A percentile compares a stretch with the other conserved stretches of the same genome.
phyloP scores from a whole-genome alignment of 2,797 vertebrate species.

The Acanthopagrus latus region DNA sequence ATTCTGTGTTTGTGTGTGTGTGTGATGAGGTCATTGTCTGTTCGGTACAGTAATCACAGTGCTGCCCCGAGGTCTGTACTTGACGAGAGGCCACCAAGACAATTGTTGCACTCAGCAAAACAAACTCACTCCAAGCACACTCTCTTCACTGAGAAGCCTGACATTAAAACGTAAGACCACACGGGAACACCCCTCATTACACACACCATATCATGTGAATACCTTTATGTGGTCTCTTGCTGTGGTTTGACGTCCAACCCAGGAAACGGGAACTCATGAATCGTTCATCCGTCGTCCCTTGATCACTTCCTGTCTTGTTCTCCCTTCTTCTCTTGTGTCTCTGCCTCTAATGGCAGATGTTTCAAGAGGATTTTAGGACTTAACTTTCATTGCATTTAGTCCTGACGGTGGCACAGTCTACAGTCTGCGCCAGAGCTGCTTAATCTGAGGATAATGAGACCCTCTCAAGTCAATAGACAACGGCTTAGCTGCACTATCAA shows the following conservation, averaged over 20 bases:
- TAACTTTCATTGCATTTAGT: slow-evolving; percentile 28
- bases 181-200: background rate
- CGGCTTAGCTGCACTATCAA: slow-evolving; percentile 44
- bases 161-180: background rate
- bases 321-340: slow-evolving; percentile 10
- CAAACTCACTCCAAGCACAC: slow-evolving; percentile 6
- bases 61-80: slow-evolving; percentile 46
- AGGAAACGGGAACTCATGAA: background rate
- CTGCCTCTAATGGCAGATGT: slow-evolving; percentile 11
- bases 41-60: slow-evolving; percentile 39
- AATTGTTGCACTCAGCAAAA: slow-evolving; percentile 40
- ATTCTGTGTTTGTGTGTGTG: slow-evolving; percentile 9
- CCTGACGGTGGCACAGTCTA: slow-evolving; percentile 26
- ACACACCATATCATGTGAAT: background rate
- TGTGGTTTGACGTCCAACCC: background rate
- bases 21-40: slow-evolving; percentile 45
- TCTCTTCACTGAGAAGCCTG: background rate
- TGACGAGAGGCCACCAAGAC: slow-evolving; percentile 33
- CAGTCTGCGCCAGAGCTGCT: slow-evolving; percentile 31
- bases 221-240: background rate
- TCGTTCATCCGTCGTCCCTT: background rate
- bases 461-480: slow-evolving; percentile 52
- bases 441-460: slow-evolving; percentile 71
- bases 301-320: slow-evolving; percentile 14
- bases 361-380: slow-evolving; percentile 35